Conservation (phyloP, 2,113 vertebrate species). For the Nannospalax galili region DNA sequence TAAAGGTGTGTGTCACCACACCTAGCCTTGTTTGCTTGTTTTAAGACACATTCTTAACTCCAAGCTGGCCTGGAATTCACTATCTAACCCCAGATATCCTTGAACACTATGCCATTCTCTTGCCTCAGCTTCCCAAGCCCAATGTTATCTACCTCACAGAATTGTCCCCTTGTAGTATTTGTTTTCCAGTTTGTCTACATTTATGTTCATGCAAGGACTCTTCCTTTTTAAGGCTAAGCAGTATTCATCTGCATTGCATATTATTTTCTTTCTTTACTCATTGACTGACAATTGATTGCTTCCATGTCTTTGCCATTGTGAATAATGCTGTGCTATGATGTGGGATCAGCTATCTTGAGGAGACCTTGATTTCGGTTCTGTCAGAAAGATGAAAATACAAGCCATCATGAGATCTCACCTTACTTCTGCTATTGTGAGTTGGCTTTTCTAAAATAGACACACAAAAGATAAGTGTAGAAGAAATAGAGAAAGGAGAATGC, state of each 20-base stretch:
- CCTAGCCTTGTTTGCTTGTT: neutral
- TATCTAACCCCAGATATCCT: neutral
- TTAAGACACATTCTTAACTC: neutral
- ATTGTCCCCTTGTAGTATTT: neutral
- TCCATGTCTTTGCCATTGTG: neutral
- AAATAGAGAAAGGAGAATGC: neutral
- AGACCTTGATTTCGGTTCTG: neutral
- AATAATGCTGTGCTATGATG: fast-evolving
- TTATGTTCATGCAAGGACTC: too few relatives aligned
- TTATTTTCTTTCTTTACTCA: neutral
- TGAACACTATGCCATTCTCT: neutral
- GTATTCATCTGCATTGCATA: neutral
- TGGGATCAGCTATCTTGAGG: too few relatives aligned
- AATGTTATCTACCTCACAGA: neutral
- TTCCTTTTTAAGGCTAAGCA: neutral
- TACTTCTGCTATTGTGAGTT: neutral
- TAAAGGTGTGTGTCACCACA: too few relatives aligned
- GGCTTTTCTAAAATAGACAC: neutral
- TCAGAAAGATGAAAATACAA: neutral
- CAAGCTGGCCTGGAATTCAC: neutral
- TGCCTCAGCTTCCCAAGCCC: neutral
- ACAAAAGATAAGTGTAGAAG: neutral
- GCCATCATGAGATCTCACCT: neutral
- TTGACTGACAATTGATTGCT: neutral
- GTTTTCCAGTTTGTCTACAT: neutral